Evolutionary conservation across 2,113 vertebrate species (phyloP).

Genomic region (Garra rufa): DNA sequence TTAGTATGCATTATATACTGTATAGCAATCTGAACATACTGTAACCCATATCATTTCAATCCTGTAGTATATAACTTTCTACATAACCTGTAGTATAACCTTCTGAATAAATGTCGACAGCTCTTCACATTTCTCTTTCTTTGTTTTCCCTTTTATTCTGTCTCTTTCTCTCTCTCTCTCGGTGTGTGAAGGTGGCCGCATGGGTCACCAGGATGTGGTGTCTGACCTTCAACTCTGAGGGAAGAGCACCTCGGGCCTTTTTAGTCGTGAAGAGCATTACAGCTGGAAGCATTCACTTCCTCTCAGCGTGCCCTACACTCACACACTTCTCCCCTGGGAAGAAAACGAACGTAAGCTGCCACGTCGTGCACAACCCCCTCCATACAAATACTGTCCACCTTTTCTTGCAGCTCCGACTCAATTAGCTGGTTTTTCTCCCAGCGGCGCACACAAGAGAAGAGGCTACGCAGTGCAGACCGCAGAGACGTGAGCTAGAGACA

Average conservation of each 20-base stretch:
- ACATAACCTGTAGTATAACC: background rate
- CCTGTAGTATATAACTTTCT: background rate
- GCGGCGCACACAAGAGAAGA: slow-evolving; percentile 11
- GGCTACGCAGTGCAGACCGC: background rate
- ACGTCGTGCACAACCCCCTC: slow-evolving; percentile 4
- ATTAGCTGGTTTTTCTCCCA: slow-evolving; percentile 22
- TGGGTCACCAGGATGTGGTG: slow-evolving; percentile 22
- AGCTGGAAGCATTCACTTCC: slow-evolving; percentile 41
- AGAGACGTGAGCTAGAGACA: background rate
- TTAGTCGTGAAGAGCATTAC: slow-evolving; percentile 36
- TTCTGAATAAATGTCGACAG: background rate
- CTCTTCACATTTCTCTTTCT: background rate
- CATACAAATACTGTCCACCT: slow-evolving; percentile 24
- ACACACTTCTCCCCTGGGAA: slow-evolving; percentile 32
- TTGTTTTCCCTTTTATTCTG: background rate
- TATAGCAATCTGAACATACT: background rate
- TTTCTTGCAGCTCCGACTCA: slow-evolving; percentile 37
- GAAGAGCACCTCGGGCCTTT: slow-evolving; percentile 40
- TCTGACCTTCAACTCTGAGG: slow-evolving; percentile 47
- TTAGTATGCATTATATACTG: background rate
- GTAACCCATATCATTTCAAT: background rate
- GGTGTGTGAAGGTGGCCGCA: background rate
- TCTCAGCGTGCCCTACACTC: slow-evolving; percentile 37
- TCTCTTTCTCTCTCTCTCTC: background rate
- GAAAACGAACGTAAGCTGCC: slow-evolving; percentile 24